Evolutionary conservation across 1,140 invertebrate genomes (phyloP).

Genomic region (Tigriopus japonicus): DNA sequence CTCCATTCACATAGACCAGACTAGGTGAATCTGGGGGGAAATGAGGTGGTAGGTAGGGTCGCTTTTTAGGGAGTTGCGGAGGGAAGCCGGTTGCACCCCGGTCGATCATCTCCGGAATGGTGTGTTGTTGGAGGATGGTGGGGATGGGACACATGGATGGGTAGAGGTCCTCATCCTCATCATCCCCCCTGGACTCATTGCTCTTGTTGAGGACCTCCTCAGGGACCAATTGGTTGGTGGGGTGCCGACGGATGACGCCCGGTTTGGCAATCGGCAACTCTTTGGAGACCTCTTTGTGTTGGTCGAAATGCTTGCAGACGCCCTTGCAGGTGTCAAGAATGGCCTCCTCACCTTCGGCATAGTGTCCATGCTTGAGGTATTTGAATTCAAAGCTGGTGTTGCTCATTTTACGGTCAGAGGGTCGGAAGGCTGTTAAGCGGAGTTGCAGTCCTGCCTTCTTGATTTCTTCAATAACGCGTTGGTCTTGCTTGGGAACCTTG

Average conservation of each 20-base stretch:
- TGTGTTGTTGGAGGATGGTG: no score
- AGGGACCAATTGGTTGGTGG: neutral
- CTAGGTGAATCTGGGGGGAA: no score
- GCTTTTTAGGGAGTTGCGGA: no score
- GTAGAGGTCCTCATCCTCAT: no score
- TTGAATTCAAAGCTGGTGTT: neutral
- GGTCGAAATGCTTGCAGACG: constrained; percentile 1
- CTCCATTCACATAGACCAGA: no score
- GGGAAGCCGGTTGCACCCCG: no score
- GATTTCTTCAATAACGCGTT: neutral
- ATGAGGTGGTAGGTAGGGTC: no score
- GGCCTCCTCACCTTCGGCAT: neutral
- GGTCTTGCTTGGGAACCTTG: neutral
- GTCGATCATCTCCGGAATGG: no score
- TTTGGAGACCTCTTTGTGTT: neutral
- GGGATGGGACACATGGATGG: no score
- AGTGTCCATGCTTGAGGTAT: neutral
- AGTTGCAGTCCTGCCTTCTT: neutral
- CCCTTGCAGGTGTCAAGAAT: neutral
- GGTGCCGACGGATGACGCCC: neutral
- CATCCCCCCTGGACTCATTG: neutral
- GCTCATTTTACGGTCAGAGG: neutral
- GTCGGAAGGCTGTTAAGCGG: neutral
- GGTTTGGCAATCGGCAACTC: neutral
- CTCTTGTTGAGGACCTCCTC: neutral